These are phyloP conservation scores for Salpingus planirostris DNA, from an alignment of 2,888 invertebrate genomes.

Conservation along the genomic window DNA sequence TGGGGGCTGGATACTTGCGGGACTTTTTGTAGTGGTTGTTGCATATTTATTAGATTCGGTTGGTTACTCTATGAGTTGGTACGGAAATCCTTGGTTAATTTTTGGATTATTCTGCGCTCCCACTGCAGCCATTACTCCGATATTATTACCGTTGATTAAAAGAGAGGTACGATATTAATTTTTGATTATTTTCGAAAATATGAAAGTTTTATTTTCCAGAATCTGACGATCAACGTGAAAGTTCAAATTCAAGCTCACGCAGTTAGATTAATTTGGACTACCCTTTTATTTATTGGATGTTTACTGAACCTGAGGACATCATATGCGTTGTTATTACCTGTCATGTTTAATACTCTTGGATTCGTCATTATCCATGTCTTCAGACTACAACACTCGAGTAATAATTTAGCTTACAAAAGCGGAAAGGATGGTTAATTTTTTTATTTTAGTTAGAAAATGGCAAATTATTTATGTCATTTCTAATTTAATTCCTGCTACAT, in stretches of 20 bases:
- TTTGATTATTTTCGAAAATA: not conserved
- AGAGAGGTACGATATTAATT: not conserved
- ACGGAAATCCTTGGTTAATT: constrained; percentile 27
- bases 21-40: constrained; percentile 13
- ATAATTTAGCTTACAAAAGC: constrained; percentile 2
- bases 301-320: too few species aligned
- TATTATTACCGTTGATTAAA: constrained; percentile 18
- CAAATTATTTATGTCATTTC: constrained; percentile 27
- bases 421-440: too few species aligned
- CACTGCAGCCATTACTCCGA: constrained; percentile 18
- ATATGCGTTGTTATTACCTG: constrained; percentile 31
- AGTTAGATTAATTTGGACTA: constrained; percentile 34
- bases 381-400: constrained; percentile 26
- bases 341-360: constrained; percentile 32
- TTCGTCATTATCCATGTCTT: constrained; percentile 25
- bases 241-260: constrained; percentile 31
- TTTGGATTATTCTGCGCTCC: constrained; percentile 28
- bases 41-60: constrained; percentile 21
- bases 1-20: constrained; percentile 24
- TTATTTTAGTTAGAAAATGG: constrained; percentile 29
- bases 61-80: constrained; percentile 31
- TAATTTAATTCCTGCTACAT: constrained; percentile 27
- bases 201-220: constrained; percentile 21
- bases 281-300: too few species aligned
- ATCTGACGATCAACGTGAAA: constrained; percentile 24